These are phyloP conservation scores for Rhinoptilus africanus DNA, from an alignment of 2,113 vertebrate genomes.

Conservation along the genomic window DNA sequence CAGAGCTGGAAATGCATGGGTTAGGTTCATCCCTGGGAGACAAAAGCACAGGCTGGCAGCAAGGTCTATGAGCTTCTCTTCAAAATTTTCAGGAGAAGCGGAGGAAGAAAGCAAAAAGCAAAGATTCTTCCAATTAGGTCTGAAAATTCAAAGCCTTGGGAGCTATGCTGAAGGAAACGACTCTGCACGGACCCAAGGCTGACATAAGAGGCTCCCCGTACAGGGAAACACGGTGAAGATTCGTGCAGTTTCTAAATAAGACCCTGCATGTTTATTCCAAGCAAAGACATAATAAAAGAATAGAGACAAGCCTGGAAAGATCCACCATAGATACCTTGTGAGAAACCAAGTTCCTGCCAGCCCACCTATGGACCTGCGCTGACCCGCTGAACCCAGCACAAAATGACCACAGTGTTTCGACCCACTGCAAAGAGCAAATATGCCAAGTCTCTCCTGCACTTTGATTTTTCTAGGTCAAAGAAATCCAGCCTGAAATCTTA, in stretches of 20 bases:
- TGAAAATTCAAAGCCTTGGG: background rate
- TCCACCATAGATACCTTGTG: rapidly evolving
- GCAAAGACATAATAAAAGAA: background rate
- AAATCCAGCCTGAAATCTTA: background rate
- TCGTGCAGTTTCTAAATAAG: background rate
- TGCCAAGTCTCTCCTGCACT: background rate
- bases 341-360: background rate
- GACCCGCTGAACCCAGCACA: rapidly evolving
- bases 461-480: background rate
- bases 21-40: background rate
- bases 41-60: background rate
- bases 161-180: background rate
- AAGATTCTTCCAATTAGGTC: background rate
- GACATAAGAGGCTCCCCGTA: background rate
- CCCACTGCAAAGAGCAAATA: background rate
- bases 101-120: background rate
- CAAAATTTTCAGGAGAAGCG: background rate
- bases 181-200: background rate
- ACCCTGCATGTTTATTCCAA: background rate
- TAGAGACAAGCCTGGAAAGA: background rate
- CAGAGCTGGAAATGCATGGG: background rate
- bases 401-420: background rate
- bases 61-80: background rate
- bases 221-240: rapidly evolving
- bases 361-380: background rate